A percentile compares a stretch with the other conserved stretches of the same genome.
Conservation (phyloP, 2,888 invertebrate species). For the Pardosa pseudoannulata region DNA sequence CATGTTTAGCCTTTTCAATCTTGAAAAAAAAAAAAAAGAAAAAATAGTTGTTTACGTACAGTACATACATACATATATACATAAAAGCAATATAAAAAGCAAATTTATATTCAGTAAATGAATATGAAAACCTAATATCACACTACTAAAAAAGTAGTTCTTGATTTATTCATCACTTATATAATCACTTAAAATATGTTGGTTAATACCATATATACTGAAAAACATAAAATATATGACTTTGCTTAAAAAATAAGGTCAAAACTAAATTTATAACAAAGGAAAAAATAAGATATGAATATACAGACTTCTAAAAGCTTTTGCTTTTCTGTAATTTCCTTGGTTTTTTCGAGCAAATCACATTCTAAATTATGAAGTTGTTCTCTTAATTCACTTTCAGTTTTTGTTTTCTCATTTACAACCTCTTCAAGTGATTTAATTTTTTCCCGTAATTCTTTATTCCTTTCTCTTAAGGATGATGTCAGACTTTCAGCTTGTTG, state of each 20-base stretch:
- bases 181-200: too few species aligned
- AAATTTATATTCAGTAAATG: too few species aligned
- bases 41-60: background rate
- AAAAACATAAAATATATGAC: too few species aligned
- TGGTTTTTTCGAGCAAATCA: conserved; percentile 72
- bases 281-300: too few species aligned
- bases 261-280: too few species aligned
- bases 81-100: too few species aligned
- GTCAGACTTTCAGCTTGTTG: conserved; percentile 80
- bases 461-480: conserved; percentile 54
- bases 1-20: conserved; percentile 68
- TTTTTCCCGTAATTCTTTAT: conserved; percentile 59
- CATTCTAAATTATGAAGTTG: conserved; percentile 68
- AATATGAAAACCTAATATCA: too few species aligned
- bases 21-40: conserved; percentile 32
- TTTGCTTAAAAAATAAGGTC: too few species aligned
- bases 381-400: conserved; percentile 33
- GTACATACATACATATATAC: too few species aligned
- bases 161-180: too few species aligned
- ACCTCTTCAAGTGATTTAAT: conserved; percentile 35
- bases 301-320: conserved; percentile 50
- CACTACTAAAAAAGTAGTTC: too few species aligned
- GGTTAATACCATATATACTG: too few species aligned
- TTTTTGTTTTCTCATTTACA: conserved; percentile 22
- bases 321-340: conserved; percentile 66